Evolutionary conservation across 2,888 invertebrate genomes (phyloP), one percentile per base, ranked within the genome.

Genomic region (Thumatha senex): DNA sequence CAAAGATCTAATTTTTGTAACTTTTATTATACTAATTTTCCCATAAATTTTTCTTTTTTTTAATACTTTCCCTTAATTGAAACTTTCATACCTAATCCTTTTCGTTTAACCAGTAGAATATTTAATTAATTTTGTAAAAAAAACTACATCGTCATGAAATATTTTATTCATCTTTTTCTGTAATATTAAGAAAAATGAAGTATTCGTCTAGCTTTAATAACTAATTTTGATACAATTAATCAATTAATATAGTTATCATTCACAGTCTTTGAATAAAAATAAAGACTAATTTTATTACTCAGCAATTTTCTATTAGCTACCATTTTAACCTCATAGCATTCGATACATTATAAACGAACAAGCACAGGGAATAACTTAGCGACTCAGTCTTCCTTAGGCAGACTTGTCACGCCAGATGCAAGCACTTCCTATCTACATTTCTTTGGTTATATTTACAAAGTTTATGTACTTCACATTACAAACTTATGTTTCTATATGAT

Each of bases 391-490:
- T 24, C 5, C 18, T 24, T 24, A n/a, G 33, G 31, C 46, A 18
- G 10, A n/a, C 44, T 29, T 13, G 11, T 31, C 45, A 41, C 40
- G 35, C 38, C 34, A 12, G 11, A 15, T 18, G 15, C 24, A 24
- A 48, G 11, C 35, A 45, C 15, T 35, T 30, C 54, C 66, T 70
- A 79, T 68, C 75, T 75, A 76, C 67, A 76, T 76, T 78, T 87
- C 87, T 87, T 87, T 87, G 87, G 87, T 87, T 77, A 74, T 85
- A 84, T 82, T 80, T 81, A 86, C 80, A 84, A 54, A 62, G 58
- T 64, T 66, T 58, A 72, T 68, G 70, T 69, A 71, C 61, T 69
- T 70, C 51, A 53, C 52, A 55, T 54, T 57, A 58, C 55, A 43
- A 61, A 56, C 56, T 61, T 58, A 61, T 54, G 51, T 58, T 15